Percentiles rank a stretch among this genome's conserved stretches.
phyloP scores from a whole-genome alignment of 2,113 vertebrate genomes.

The Ceratotherium simum region DNA sequence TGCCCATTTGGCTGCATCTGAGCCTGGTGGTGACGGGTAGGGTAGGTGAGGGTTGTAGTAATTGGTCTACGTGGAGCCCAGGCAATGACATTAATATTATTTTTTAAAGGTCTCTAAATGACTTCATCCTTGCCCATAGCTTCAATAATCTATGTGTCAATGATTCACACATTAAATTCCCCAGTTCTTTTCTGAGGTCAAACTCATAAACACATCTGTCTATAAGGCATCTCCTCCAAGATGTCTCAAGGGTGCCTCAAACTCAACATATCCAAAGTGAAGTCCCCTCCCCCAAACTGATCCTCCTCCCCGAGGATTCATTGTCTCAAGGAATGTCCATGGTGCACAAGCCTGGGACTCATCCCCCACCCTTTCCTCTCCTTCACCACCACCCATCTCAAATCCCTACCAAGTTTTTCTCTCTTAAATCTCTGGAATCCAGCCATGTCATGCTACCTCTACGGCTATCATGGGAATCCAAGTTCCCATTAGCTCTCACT shows the following conservation, averaged over 20 bases:
- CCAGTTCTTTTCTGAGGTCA: conserved; percentile 3
- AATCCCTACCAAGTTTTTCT: neutral
- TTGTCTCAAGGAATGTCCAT: neutral
- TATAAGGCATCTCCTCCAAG: neutral
- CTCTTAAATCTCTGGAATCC: neutral
- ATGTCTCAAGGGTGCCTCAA: neutral
- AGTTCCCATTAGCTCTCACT: neutral
- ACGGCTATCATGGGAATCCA: too few relatives aligned
- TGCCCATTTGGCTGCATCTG: neutral
- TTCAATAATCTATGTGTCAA: neutral
- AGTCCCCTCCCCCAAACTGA: neutral
- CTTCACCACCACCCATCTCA: neutral
- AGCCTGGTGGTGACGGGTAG: neutral
- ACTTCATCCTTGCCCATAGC: neutral
- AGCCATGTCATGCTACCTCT: neutral
- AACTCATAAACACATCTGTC: neutral
- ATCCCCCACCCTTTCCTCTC: neutral
- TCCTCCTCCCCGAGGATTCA: neutral
- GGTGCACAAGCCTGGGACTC: neutral
- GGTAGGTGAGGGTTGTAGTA: too few relatives aligned
- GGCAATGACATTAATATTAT: neutral
- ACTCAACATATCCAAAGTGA: neutral
- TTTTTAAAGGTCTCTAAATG: neutral
- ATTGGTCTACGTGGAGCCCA: neutral
- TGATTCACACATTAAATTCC: neutral